phyloP scores from a whole-genome alignment of 2,113 vertebrate species.

The Polypterus bichir region DNA sequence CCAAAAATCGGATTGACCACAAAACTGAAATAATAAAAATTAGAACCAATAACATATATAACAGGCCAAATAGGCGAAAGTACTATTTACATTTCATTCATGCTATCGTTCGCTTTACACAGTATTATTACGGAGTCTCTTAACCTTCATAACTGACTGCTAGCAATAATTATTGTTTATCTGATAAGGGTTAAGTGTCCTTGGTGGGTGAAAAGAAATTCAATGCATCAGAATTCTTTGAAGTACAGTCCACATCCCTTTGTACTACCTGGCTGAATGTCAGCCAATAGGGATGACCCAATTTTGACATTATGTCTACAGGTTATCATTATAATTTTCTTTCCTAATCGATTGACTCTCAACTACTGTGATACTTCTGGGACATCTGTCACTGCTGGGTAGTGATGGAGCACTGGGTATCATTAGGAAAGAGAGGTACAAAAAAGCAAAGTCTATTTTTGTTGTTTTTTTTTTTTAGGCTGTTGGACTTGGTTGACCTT shows the following conservation, averaged over 20 bases:
- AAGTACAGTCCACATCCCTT: constrained; percentile 39
- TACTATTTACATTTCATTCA: constrained; percentile 24
- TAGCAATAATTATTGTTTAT: constrained; percentile 46
- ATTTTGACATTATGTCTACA: constrained; percentile 75
- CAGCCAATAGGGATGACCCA: constrained; percentile 58
- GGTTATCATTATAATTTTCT: constrained; percentile 85
- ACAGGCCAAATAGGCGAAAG: too few relatives aligned
- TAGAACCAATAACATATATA: too few relatives aligned
- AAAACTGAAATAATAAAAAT: too few relatives aligned
- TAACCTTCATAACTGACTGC: not conserved
- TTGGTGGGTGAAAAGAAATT: constrained; percentile 31
- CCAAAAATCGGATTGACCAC: too few relatives aligned
- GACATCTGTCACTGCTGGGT: constrained; percentile 75
- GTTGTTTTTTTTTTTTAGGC: constrained; percentile 54
- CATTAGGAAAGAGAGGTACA: constrained; percentile 60
- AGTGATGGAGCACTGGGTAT: constrained; percentile 84
- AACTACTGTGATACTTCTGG: constrained; percentile 74
- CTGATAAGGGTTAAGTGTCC: constrained; percentile 44
- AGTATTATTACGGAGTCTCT: constrained; percentile 1
- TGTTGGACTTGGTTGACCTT: constrained; percentile 86
- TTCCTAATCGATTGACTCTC: constrained; percentile 72
- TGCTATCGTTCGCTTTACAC: constrained; percentile 17
- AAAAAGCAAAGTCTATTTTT: constrained; percentile 43
- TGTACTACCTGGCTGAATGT: constrained; percentile 54
- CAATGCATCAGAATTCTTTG: constrained; percentile 40